phyloP scores from a whole-genome alignment of 1,140 invertebrate genomes.

The Monochamus saltuarius region DNA sequence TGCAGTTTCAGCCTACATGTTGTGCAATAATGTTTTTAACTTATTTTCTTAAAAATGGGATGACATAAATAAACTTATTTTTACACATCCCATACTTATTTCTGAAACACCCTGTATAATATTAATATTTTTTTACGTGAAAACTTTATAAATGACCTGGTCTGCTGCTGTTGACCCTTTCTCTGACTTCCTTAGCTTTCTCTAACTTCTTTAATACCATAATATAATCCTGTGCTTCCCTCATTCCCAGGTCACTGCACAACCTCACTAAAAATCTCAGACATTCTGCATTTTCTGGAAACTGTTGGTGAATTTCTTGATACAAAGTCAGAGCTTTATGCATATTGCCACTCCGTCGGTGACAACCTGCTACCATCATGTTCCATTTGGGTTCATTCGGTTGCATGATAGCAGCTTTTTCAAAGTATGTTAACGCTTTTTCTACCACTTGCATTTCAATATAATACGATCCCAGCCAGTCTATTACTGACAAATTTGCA shows the following conservation, averaged over 20 bases:
- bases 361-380: constrained; percentile 81
- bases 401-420: constrained; percentile 84
- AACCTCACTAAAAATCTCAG: constrained; percentile 79
- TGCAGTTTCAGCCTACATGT: no score
- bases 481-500: constrained; percentile 84
- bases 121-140: neutral
- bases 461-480: constrained; percentile 91
- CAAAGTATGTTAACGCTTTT: constrained; percentile 86
- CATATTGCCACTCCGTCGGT: constrained; percentile 80
- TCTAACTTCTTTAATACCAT: constrained; percentile 81
- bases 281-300: constrained; percentile 86
- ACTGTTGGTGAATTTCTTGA: constrained; percentile 66
- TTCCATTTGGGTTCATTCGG: constrained; percentile 84
- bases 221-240: constrained; percentile 77
- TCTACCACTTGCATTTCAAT: constrained; percentile 86
- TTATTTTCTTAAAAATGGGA: no score
- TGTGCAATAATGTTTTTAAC: no score
- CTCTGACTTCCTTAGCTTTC: constrained; percentile 71
- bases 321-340: constrained; percentile 78
- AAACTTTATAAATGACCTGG: constrained; percentile 50
- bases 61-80: no score
- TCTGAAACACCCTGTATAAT: neutral
- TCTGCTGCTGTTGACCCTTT: constrained; percentile 60
- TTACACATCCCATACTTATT: no score
- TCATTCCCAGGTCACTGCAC: constrained; percentile 79